Base-by-base conservation (phyloP, 2,797 vertebrate genomes). In the Novumbra hubbsi region DNA sequence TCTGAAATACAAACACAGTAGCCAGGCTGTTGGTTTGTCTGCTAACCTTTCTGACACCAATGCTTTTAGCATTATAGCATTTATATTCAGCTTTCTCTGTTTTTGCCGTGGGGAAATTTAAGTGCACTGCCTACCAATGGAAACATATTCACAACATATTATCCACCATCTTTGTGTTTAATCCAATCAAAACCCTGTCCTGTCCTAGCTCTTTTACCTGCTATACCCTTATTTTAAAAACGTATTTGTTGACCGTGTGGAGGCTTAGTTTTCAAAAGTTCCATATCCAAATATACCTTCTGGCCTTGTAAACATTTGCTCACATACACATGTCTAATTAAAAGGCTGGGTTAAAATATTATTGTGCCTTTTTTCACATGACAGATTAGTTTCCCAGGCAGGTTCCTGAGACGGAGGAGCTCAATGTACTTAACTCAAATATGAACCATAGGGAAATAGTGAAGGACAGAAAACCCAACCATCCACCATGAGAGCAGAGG, bases 321-420 rank as follows among this genome's bases (percentile, higher is more conserved):
- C 34, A 21, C 45, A 60, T 34, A 38, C 41, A 60, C 24, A 3
- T 60, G 21, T 60, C 55, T 60, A 60, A 60, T 24, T 38, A 6
- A 72, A 72, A 55, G 12, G 71, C 57, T 45, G 28, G 14, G 41
- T 63, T 64, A 16, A 63, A 72, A 63, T 24, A 30, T 72, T 45
- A 63, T 30, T 63, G 27, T 15, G 27, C 3, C 60, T 15, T 63
- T 27, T 55, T 57, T 24, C 55, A n/a, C 7, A 57, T 21, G 8
- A 21, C 7, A 57, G 55, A 57, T 24, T 57, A 57, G n/a, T 24
- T 57, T 57, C 55, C n/a, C 55, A 57, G 55, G 55, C 55, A 57
- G n/a, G 55, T 24, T 57, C n/a, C 55, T 57, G 55, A 60, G 55
- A 14, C 14, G 55, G 21, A 60, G 21, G 21, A 60, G 24, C 55